Percentiles rank a stretch among this genome's conserved stretches.
phyloP scores from a whole-genome alignment of 2,797 vertebrate genomes.

The Scyliorhinus canicula region DNA sequence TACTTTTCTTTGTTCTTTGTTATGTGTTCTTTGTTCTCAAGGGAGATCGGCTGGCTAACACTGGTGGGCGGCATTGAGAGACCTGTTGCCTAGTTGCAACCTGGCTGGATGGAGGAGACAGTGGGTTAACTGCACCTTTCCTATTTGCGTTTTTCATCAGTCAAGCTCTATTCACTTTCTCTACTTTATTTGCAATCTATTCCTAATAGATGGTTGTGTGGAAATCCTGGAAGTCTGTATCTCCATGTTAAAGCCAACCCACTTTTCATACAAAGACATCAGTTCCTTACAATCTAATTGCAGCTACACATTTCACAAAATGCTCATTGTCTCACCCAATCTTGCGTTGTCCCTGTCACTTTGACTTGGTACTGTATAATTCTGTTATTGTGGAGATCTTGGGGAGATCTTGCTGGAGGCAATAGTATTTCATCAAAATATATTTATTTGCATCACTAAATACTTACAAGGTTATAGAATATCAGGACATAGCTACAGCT shows the following conservation, averaged over 20 bases:
- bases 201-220: neutral
- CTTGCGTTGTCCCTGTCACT: neutral
- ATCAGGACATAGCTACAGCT: no score
- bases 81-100: no score
- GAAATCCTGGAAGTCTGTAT: neutral
- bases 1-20: no score
- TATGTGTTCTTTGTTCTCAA: no score
- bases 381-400: no score
- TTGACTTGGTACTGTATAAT: neutral
- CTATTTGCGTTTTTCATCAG: neutral
- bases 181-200: neutral
- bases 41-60: neutral
- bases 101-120: no score
- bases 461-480: no score
- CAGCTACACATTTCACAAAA: neutral
- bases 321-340: neutral
- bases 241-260: neutral
- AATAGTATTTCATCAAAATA: no score
- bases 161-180: neutral
- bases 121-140: no score
- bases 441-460: no score
- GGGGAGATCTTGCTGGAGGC: no score
- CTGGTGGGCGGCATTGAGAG: neutral
- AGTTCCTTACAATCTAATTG: neutral
- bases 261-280: neutral